These are phyloP conservation scores for Metridium senile DNA, from an alignment of 92 coral and sea anemone genomes.

Conservation along the genomic window DNA sequence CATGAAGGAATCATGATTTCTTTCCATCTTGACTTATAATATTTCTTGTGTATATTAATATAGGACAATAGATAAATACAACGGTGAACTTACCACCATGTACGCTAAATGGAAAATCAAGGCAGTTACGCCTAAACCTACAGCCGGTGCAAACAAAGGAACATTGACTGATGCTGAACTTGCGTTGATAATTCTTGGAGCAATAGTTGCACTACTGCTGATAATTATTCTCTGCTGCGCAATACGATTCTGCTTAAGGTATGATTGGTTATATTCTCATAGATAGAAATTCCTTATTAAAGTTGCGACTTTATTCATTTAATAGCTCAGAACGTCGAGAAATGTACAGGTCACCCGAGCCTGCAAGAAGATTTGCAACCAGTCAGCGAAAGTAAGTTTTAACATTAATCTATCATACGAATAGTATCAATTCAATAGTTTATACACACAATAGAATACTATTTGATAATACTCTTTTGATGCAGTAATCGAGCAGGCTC, in stretches of 20 bases:
- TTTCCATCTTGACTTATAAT: no score
- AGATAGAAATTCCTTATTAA: neutral
- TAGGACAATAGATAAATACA: conserved; percentile 71
- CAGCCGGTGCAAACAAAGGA: conserved; percentile 12
- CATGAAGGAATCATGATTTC: no score
- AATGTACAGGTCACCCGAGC: conserved; percentile 67
- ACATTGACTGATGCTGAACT: conserved; percentile 80
- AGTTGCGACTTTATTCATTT: neutral
- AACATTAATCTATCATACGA: no score
- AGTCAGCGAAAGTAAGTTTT: conserved; percentile 23
- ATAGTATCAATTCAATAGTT: no score
- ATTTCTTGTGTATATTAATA: no score
- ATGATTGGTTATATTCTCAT: neutral
- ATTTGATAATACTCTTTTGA: neutral
- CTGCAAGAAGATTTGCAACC: conserved; percentile 34
- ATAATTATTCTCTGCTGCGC: conserved; percentile 77
- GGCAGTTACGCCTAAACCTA: conserved; percentile 54
- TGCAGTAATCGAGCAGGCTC: conserved; percentile 56
- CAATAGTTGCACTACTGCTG: conserved; percentile 63
- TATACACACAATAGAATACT: no score
- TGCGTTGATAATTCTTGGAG: conserved; percentile 75
- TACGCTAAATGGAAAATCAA: conserved; percentile 89
- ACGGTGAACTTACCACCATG: conserved; percentile 50
- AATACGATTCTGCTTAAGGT: conserved; percentile 82
- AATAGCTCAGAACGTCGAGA: conserved; percentile 71